Evolutionary conservation across 2,888 invertebrate genomes (phyloP), one percentile per base, ranked within the genome.

Genomic region (Acanthosoma haemorrhoidale): DNA sequence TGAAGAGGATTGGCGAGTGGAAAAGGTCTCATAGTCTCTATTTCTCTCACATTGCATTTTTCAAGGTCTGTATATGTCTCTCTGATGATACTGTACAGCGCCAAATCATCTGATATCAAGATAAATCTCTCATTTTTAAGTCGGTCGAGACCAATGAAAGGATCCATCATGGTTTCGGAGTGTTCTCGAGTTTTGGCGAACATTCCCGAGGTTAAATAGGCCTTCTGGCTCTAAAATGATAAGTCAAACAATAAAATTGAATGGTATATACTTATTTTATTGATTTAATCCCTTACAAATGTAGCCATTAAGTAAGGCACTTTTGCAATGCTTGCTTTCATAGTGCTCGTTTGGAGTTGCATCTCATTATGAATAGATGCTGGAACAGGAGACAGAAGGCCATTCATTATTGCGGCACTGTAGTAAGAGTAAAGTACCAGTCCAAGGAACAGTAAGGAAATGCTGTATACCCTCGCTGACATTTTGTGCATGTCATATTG

Each of bases 341-440:
- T 21, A 6, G 18, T 18, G 51, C 57, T 67, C 25, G 18, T 32
- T 31, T 32, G 16, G 21, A 67, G 8, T 34, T 67, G 51, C 0
- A 32, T 16, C 4, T 31, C 31, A 15, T 67, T 67, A 43, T 67
- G 67, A 21, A 75, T 74, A 16, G 71, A 71, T 36, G 70, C 72
- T 18, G 75, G 73, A 4, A 72, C 70, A 6, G 75, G 75, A 31
- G 73, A 72, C 25, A 75, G 69, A 15, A 75, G 70, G 16, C 72
- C 72, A 15, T 74, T 74, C 72, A 75, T 74, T 15, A 75, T 74
- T 2, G 74, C 72, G 15, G 74, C 73, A 34, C 73, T 74, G 64
- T 75, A 75, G 71, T 74, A 75, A 18, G 74, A 70, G n/a, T 72
- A 70, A 39, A 74, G n/a, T 29, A 75, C 70, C 8, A 75, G 60